Evolutionary conservation across 2,797 vertebrate genomes (phyloP), one percentile per base, ranked within the genome.

Genomic region (Poecilia wingei): DNA sequence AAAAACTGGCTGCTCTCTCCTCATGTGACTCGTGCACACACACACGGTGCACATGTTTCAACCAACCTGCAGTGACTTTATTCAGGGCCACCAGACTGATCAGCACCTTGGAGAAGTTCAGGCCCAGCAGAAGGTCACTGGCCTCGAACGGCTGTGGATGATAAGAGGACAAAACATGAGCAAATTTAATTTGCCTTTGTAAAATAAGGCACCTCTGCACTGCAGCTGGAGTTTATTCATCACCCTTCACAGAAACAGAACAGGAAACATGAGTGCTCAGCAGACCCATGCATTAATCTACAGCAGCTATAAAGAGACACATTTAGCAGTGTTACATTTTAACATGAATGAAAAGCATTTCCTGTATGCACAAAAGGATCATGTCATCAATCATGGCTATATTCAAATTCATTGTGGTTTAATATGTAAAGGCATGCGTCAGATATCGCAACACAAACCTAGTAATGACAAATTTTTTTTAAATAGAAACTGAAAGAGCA

Each of bases 91-190:
- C 98, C 74, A 99, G 95, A 87, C 96, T 98, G 92, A 96, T 98
- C 90, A 99, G 96, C 95, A 99, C 98, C 95, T 98, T 98, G 83
- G 93, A 96, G 95, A 99, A 99, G 94, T 99, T 99, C 85, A 98
- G 96, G 80, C 98, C 98, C 93, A 98, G 97, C 92, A 98, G 97
- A 88, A 99, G 96, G 91, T 99, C 98, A 95, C 97, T 97, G 95
- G 97, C 96, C 87, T 99, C 98, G 86, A 99, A 99, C 0, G 97
- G 97, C 98, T 99, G 95, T 43, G 87, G 93, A 78, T 49, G 39
- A 92, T 28, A 87, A 53, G 36, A 82, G 49, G 61, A 49, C 28
- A 72, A 28, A 61, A 31, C 22, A 53, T 45, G 75, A 84, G 66
- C 47, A 75, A 36, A 79, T 36, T n/a, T 25, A 66, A 84, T 61